A percentile compares a stretch with the other conserved stretches of the same genome.
Evolutionary conservation across 2,113 vertebrate genomes (phyloP).

Genomic region (Solenodon paradoxus): DNA sequence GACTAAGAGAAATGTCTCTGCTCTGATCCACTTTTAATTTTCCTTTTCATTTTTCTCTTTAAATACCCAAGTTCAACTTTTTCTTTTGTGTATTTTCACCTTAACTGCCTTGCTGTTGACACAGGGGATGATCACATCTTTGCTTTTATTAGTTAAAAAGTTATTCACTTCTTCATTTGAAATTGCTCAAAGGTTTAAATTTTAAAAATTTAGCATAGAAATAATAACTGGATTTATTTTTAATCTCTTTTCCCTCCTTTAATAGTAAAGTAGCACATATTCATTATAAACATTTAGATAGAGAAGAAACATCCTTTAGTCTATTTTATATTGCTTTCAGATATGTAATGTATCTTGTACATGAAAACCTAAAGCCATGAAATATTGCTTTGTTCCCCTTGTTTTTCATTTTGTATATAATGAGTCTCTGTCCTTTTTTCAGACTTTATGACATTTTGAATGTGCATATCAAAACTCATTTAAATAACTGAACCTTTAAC

Average conservation of each 20-base stretch:
- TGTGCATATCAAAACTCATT: neutral
- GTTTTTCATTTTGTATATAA: neutral
- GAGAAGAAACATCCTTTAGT: neutral
- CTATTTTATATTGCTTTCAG: neutral
- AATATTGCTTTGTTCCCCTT: neutral
- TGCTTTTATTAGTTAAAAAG: neutral
- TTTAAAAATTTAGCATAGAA: neutral
- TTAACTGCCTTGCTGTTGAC: neutral
- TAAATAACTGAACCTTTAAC: neutral
- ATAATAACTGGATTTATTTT: neutral
- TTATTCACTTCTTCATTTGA: neutral
- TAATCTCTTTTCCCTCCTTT: neutral
- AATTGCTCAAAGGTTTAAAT: neutral
- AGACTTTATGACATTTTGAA: neutral
- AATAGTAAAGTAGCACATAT: neutral
- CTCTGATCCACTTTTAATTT: neutral
- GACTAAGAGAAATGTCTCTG: neutral
- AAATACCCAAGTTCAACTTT: neutral
- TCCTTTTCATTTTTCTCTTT: neutral
- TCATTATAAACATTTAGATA: neutral
- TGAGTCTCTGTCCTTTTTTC: neutral
- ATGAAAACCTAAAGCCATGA: neutral
- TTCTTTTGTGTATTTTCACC: neutral
- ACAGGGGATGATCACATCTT: neutral
- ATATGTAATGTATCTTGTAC: neutral